Base-by-base conservation (phyloP, 1,140 invertebrate species). In the Cataglyphis hispanica region DNA sequence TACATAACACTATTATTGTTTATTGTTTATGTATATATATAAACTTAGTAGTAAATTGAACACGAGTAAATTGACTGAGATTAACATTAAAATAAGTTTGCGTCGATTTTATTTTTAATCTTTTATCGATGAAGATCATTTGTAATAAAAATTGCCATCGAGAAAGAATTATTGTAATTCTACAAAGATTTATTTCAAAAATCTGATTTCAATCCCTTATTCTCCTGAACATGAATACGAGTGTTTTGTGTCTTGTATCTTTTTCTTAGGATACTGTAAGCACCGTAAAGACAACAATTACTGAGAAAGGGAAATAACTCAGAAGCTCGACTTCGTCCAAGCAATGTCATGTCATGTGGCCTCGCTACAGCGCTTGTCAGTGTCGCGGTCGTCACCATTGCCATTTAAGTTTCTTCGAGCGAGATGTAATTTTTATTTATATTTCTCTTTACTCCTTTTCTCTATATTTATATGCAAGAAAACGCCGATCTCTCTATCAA, bases 251-350 rank as follows among this genome's bases (percentile, higher is more conserved):
- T 11, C 16, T n/a, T 50, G 27, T 31, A 22, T 70, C 11, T 43
- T 43, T 3, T 70, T 37, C 58, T 40, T 31, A 81, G 78, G 22
- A 13, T 13, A 22, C 6, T 10, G 4, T 58, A 72, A 43, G 25
- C 3, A n/a, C 6, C 37, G 64, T 58, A 40, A 19, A 43, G 25
- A 31, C 50, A 7, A 27, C 7, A 16, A 58, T 13, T n/a, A 16
- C 31, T 10, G 25, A 27, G 16, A 77, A 53, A 78, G n/a, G 56
- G 16, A 43, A n/a, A 5, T 25, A 31, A 72, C 13, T 8, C 46
- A 72, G 25, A 11, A 69, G 34, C 13, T 80, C 77, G 13, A 50
- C 66, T 72, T 40, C 34, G 19, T 16, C 13, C 37, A 72, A 83
- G 53, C 46, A 34, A 37, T n/a, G n/a, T n/a, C n/a, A 58, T 58